These are phyloP conservation scores for Rhinichthys osculus DNA, from an alignment of 2,797 vertebrate species.

Conservation along the genomic window DNA sequence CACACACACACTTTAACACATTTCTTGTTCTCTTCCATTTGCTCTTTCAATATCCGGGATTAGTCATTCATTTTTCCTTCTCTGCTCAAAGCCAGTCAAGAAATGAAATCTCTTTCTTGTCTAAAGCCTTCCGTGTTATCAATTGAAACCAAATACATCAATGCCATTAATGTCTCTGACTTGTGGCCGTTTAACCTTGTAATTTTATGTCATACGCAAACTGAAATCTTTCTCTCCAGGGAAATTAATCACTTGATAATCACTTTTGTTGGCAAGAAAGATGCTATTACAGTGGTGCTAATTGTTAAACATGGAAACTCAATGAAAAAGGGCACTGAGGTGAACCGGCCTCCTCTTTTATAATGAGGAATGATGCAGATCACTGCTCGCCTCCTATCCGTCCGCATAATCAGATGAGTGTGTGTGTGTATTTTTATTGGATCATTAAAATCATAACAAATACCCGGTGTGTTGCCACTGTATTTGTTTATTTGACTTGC, in stretches of 20 bases:
- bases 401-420: slow-evolving; percentile 22
- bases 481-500: slow-evolving; percentile 36
- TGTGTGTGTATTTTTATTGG: slow-evolving; percentile 16
- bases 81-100: slow-evolving; percentile 35
- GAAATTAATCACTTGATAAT: slow-evolving; percentile 64
- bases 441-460: slow-evolving; percentile 28
- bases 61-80: slow-evolving; percentile 48
- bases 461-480: background rate
- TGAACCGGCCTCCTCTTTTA: slow-evolving; percentile 48
- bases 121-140: slow-evolving; percentile 46
- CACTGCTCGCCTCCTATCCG: slow-evolving; percentile 19
- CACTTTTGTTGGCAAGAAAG: slow-evolving; percentile 54
- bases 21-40: slow-evolving; percentile 16
- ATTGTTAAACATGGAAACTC: slow-evolving; percentile 61
- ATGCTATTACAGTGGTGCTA: slow-evolving; percentile 54
- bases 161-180: slow-evolving; percentile 40
- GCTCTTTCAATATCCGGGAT: slow-evolving; percentile 46
- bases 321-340: slow-evolving; percentile 59
- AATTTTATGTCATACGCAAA: slow-evolving; percentile 57
- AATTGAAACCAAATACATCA: slow-evolving; percentile 53
- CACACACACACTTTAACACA: slow-evolving; percentile 16
- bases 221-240: slow-evolving; percentile 51
- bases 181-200: slow-evolving; percentile 59
- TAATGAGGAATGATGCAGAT: slow-evolving; percentile 53
- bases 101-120: slow-evolving; percentile 49